These are phyloP conservation scores for Lordiphosa mommai DNA, from an alignment of 1,140 invertebrate species.

Conservation along the genomic window DNA sequence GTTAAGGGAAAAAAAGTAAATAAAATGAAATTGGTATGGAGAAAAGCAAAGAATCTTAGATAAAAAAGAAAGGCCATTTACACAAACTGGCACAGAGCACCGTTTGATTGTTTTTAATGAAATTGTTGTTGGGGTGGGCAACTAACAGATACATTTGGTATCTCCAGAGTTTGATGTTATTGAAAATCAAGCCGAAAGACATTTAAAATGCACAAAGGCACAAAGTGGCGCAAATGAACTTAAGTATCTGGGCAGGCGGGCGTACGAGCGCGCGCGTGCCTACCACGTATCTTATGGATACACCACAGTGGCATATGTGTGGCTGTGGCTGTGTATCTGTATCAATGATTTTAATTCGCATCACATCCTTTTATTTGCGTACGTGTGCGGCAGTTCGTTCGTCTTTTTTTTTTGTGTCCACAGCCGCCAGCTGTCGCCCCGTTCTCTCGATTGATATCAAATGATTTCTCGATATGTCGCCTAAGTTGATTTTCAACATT, in stretches of 20 bases:
- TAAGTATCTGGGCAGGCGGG: constrained; percentile 41
- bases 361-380: constrained; percentile 74
- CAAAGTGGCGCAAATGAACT: constrained; percentile 75
- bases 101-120: constrained; percentile 31
- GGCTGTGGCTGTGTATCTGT: constrained; percentile 11
- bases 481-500: constrained; percentile 53
- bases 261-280: constrained; percentile 38
- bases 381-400: constrained; percentile 42
- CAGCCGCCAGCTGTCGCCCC: neutral
- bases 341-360: constrained; percentile 62
- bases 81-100: constrained; percentile 54
- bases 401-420: neutral
- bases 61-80: neutral
- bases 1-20: too few species aligned
- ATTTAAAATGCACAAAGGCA: constrained; percentile 59
- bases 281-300: constrained; percentile 29
- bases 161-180: neutral
- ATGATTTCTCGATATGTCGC: constrained; percentile 64
- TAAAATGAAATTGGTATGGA: constrained; percentile 27
- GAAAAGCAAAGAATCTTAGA: constrained; percentile 14
- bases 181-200: constrained; percentile 17
- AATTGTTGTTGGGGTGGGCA: neutral
- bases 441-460: constrained; percentile 48
- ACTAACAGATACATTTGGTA: constrained; percentile 30
- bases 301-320: constrained; percentile 19